Evolutionary conservation across 1,140 invertebrate genomes (phyloP).

Genomic region (Chionoecetes opilio): DNA sequence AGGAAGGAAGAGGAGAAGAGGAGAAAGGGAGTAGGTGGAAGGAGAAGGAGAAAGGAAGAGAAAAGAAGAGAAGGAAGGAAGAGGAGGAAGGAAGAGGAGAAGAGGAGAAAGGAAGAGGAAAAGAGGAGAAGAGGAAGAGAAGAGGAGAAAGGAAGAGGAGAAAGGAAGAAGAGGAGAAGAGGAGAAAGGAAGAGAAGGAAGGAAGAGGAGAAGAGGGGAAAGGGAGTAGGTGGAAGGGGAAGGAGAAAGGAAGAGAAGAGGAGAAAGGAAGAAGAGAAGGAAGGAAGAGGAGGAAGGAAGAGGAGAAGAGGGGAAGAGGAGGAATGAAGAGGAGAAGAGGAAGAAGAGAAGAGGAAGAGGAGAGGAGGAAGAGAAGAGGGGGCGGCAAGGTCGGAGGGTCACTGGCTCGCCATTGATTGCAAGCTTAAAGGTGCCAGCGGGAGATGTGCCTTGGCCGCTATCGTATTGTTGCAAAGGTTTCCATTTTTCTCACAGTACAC

Average conservation of each 20-base stretch:
- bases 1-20: neutral
- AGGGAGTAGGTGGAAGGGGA: neutral
- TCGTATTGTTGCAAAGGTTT: too few relatives aligned
- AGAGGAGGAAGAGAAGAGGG: neutral
- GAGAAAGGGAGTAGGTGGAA: neutral
- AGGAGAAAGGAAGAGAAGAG: neutral
- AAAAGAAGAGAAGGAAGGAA: neutral
- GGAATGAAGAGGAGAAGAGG: neutral
- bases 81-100: neutral
- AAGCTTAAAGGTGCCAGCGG: too few relatives aligned
- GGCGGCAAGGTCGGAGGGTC: neutral
- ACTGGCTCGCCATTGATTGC: too few relatives aligned
- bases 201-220: neutral
- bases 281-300: neutral
- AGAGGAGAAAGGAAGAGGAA: neutral
- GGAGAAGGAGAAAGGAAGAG: neutral
- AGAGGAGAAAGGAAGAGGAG: neutral
- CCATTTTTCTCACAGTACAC: too few relatives aligned
- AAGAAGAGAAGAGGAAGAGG: neutral
- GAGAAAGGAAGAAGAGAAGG: neutral
- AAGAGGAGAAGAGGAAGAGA: neutral
- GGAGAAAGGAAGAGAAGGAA: neutral
- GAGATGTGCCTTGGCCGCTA: too few relatives aligned
- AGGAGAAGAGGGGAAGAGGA: neutral
- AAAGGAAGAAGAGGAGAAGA: neutral